These are phyloP conservation scores for Parus major DNA, from an alignment of 2,113 vertebrate species.

Conservation along the genomic window DNA sequence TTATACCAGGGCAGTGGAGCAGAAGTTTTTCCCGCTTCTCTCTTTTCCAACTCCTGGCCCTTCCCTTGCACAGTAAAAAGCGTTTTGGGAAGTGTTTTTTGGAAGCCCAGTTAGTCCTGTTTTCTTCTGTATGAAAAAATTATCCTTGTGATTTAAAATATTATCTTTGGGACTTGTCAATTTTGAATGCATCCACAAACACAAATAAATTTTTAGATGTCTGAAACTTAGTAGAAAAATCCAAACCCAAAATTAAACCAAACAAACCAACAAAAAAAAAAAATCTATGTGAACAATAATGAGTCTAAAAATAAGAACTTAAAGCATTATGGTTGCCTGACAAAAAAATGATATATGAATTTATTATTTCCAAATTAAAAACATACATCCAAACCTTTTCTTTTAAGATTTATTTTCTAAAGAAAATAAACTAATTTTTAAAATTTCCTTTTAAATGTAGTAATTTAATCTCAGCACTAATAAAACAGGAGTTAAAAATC, in stretches of 20 bases:
- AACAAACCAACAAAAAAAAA: neutral
- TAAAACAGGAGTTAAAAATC: neutral
- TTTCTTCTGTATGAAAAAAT: neutral
- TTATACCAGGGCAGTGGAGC: neutral
- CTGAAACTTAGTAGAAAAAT: neutral
- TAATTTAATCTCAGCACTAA: neutral
- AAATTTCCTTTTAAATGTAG: neutral
- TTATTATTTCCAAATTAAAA: neutral
- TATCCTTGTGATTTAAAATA: neutral
- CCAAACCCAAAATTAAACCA: neutral
- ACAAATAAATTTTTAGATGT: neutral
- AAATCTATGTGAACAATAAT: neutral
- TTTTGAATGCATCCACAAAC: neutral
- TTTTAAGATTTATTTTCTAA: neutral
- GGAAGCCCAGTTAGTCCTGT: neutral
- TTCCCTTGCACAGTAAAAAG: neutral
- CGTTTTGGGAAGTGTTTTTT: neutral
- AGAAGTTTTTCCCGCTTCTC: neutral
- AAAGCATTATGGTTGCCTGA: neutral
- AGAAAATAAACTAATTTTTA: neutral
- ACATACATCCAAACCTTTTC: neutral
- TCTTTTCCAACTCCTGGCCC: neutral
- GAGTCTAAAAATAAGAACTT: neutral
- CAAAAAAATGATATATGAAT: neutral
- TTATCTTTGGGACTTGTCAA: neutral